These are phyloP conservation scores for Melipona quadrifasciata DNA, from an alignment of 1,140 invertebrate species.

Conservation along the genomic window DNA sequence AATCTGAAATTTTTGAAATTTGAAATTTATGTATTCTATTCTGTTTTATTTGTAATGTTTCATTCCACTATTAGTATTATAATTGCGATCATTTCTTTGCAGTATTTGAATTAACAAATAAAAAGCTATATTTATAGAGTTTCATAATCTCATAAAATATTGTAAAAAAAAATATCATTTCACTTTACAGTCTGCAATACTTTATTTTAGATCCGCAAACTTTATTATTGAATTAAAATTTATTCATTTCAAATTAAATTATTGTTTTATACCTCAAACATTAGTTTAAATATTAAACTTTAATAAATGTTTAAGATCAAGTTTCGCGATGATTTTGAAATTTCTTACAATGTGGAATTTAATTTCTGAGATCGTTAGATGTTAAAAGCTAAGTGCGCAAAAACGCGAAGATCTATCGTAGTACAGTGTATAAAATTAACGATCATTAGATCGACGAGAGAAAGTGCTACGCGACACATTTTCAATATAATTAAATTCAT, in stretches of 20 bases:
- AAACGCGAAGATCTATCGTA: background rate
- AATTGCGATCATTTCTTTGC: no score
- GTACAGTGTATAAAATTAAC: background rate
- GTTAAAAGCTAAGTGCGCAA: background rate
- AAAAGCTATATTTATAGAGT: no score
- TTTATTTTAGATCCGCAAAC: background rate
- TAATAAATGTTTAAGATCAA: background rate
- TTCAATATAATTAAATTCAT: constrained; percentile 53
- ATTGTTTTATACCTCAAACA: background rate
- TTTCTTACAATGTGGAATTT: background rate
- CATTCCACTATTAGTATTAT: no score
- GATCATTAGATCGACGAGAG: constrained; percentile 15
- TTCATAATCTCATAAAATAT: no score
- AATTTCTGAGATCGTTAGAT: background rate
- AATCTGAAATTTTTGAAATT: no score
- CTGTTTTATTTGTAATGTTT: no score
- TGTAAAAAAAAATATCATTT: background rate
- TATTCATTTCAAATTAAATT: background rate
- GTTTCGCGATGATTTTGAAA: background rate
- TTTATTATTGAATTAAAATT: background rate
- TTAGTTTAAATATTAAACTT: background rate
- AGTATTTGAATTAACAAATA: no score
- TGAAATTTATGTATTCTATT: no score
- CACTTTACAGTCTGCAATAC: background rate
- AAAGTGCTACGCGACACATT: constrained; percentile 55